Base-by-base conservation (phyloP, 1,140 invertebrate genomes). In the Aporrectodea caliginosa region DNA sequence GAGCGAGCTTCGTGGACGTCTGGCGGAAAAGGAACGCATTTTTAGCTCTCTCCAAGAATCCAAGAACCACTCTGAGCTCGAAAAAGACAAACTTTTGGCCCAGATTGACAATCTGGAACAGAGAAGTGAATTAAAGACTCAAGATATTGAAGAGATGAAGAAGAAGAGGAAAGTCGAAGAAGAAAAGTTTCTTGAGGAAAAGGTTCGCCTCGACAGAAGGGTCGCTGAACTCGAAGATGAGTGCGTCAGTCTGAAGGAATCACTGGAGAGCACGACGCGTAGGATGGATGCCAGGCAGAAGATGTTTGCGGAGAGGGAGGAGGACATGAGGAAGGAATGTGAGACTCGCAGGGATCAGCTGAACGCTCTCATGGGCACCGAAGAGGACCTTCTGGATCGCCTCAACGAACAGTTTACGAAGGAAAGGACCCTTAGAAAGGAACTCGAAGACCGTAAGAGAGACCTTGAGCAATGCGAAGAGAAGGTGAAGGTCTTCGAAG, bases 401-500 rank as follows among this genome's bases (percentile, higher is more conserved):
- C 32, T 34, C 2, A 22, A 75, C 22, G 27, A 72, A 6, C 76
- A 79, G n/a, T 12, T 43, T 2, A 14, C n/a, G 35, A 74, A 79
- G 70, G 30, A 27, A 68, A 34, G n/a, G 30, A n/a, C 35, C 32
- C 29, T 27, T 12, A 35, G 27, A 16, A 35, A 79, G 14, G 73
- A 74, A 32, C 32, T 79, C 16, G 73, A 75, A 29, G 32, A 35
- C n/a, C 72, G 74, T 29, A 29, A 34, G 14, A 69, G n/a, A 12
- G 43, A 77, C 16, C 76, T 77, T 72, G 68, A 69, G 16, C 6
- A 2, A 2, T 58, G 2, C 43, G n/a, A 29, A 77, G 34, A 74
- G 22, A 74, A 70, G 27, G 43, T 75, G 35, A 22, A 79, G 29
- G 16, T n/a, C 0, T 2, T 73, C 27, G 34, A 73, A 35, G 2